Evolutionary conservation across 2,113 vertebrate genomes (phyloP).

Genomic region (Passerina amoena): DNA sequence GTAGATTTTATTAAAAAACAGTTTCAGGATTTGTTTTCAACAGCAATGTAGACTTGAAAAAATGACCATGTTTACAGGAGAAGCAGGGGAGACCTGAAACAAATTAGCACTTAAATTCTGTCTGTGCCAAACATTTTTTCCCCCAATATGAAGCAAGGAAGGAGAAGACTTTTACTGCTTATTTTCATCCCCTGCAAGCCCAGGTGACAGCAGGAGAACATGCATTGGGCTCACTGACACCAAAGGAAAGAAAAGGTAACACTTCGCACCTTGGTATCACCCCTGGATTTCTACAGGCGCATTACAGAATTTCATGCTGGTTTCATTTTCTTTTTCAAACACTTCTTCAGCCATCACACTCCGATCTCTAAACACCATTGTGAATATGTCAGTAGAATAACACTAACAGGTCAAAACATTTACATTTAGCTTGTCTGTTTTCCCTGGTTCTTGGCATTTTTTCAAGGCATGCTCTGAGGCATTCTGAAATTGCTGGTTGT

Average conservation of each 20-base stretch:
- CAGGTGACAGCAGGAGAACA: not conserved
- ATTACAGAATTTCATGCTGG: not conserved
- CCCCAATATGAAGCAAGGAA: not conserved
- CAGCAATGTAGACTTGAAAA: not conserved
- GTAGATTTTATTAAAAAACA: not conserved
- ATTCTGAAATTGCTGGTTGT: not conserved
- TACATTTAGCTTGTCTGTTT: not conserved
- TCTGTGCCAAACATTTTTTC: not conserved
- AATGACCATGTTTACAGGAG: not conserved
- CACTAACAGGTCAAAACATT: not conserved
- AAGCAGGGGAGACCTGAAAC: not conserved
- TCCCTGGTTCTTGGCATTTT: not conserved
- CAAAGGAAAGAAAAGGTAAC: not conserved
- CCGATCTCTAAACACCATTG: not conserved
- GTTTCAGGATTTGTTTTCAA: not conserved
- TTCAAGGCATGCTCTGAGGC: not conserved
- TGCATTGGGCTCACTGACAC: rapidly evolving
- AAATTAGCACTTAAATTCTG: not conserved
- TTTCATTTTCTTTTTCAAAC: not conserved
- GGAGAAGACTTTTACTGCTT: not conserved
- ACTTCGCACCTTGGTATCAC: not conserved
- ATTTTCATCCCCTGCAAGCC: not conserved
- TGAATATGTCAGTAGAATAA: not conserved
- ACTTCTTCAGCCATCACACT: not conserved
- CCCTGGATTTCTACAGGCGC: not conserved